Base-by-base conservation (phyloP, 1,140 invertebrate species). In the Acromyrmex charruanus region DNA sequence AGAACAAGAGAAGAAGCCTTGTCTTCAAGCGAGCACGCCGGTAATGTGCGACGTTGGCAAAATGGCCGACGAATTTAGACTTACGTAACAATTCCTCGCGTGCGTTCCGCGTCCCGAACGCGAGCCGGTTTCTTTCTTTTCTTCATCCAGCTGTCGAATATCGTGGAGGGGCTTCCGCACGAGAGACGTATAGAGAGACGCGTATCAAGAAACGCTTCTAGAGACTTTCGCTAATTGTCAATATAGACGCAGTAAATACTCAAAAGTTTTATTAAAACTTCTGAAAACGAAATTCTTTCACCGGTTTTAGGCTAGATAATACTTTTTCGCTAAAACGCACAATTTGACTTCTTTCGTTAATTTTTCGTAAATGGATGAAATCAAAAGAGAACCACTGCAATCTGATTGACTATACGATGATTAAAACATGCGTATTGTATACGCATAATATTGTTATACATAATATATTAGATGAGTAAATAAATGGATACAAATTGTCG, bases 41-140 rank as follows among this genome's bases (percentile, higher is more conserved):
- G 18, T 74, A 35, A 35, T 51, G 35, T 51, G 74, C 90, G 89
- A 91, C 21, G 92, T 91, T 93, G 91, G 91, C 93, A 94, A 94
- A 94, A 94, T 94, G 94, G 94, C 94, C 91, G 94, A 91, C 92
- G 92, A 93, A 94, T 94, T 94, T 94, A 94, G 94, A 92, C 88
- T 94, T 94, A 93, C 90, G 93, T 93, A 94, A 94, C 93, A 80
- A 53, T 79, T 91, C 90, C 88, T 92, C 65, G 69, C 77, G 68
- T 81, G 80, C 86, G 63, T 61, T 53, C 63, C 77, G 74, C 35
- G 25, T 25, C 87, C 89, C 91, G 88, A 93, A 92, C 88, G 88
- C 75, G 87, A 79, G 71, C 91, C 89, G 82, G 87, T 89, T 91
- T 90, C 86, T 86, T 77, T 87, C 85, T 87, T 85, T 58, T 88